Percentiles rank a stretch among this genome's conserved stretches.
phyloP scores from a whole-genome alignment of 1,140 invertebrate genomes.

The Phthorimaea operculella region DNA sequence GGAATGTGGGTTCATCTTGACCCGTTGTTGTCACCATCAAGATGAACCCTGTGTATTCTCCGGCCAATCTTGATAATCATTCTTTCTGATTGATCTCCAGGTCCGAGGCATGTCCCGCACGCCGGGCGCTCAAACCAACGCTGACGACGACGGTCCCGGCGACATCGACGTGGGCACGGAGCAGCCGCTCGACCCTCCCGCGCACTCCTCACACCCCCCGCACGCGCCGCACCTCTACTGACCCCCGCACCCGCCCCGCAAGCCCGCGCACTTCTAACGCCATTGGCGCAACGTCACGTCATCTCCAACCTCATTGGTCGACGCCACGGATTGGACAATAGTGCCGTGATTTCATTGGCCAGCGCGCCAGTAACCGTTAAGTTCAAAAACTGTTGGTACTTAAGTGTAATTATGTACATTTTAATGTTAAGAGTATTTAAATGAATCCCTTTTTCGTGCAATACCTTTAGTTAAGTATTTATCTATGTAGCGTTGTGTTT shows the following conservation, averaged over 20 bases:
- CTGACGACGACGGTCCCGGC: constrained; percentile 42
- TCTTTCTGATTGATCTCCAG: constrained; percentile 27
- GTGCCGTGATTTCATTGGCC: constrained; percentile 3
- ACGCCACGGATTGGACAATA: constrained; percentile 4
- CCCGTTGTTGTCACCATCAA: too few species aligned
- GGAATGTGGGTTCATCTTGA: too few species aligned
- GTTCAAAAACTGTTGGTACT: constrained; percentile 13
- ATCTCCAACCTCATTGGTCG: neutral
- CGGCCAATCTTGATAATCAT: too few species aligned
- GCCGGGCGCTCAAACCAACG: constrained; percentile 18
- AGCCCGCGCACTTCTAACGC: neutral
- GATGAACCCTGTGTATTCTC: too few species aligned
- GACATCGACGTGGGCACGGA: constrained; percentile 62
- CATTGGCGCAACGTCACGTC: constrained; percentile 3
- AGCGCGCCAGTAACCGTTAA: constrained; percentile 6
- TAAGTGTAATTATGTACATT: constrained; percentile 63
- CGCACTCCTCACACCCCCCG: constrained; percentile 15
- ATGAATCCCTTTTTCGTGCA: constrained; percentile 53
- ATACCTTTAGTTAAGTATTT: constrained; percentile 65
- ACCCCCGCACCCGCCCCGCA: constrained; percentile 9
- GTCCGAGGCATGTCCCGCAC: constrained; percentile 38
- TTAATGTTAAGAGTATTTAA: constrained; percentile 38
- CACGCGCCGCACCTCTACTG: constrained; percentile 29
- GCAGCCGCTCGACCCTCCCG: constrained; percentile 29
- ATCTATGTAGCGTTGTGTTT: constrained; percentile 55